Base-by-base conservation (phyloP, 2,888 invertebrate species). In the Thymelicus lineola region DNA sequence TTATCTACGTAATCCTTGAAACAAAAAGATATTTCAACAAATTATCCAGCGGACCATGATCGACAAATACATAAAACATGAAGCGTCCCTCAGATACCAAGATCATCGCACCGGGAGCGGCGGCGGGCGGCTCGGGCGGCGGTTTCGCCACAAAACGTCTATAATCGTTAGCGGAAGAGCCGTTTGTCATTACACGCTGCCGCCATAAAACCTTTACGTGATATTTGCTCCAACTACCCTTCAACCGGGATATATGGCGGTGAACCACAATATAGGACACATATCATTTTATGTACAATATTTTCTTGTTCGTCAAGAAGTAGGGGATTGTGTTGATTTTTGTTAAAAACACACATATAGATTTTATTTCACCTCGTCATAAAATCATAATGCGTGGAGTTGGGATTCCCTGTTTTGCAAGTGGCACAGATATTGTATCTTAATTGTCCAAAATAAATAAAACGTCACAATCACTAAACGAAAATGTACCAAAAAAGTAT, bases 151-250 rank as follows among this genome's bases (percentile, higher is more conserved):
- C 67, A 67, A 60, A 67, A 60, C 50, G 67, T 67, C 67, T 60
- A 67, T 67, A 60, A 67, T 67, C 60, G 67, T 60, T 67, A 60
- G 67, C 55, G 61, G 53, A 67, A 61, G 57, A 65, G 67, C 61
- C 67, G 67, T 67, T 61, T 53, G 50, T 67, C 67, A 61, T 67
- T 67, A 67, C 60, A 17, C 60, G 66, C 60, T 60, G 59, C 46
- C 58, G 66, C 59, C 48, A 60, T 67, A 61, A 61, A 67, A 61
- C 61, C 67, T 67, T 67, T 61, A 67, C 67, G 67, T 67, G 67
- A 67, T 67, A 53, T 55, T 67, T 61, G 67, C 67, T 42, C 67
- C 45, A 65, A 66, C 28, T 36, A 35, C 57, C 59, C 50, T 46
- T 36, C n/a, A 58, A 50, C n/a, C 50, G 53, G 7, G 48, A 66